Evolutionary conservation across 1,140 invertebrate species (phyloP).

Genomic region (Bombus balteatus): DNA sequence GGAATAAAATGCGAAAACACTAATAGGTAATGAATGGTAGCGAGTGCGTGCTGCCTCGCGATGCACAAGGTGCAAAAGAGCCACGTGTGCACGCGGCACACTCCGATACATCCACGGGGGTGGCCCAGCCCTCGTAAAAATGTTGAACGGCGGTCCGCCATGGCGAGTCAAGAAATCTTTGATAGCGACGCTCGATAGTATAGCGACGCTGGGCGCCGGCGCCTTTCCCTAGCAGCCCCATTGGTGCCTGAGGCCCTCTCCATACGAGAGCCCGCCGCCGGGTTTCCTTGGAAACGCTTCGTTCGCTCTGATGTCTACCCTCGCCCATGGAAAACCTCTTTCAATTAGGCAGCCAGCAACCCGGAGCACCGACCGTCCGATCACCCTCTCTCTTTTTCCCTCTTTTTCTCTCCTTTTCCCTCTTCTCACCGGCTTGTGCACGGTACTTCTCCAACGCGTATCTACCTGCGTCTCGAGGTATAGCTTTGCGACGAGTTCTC

Average conservation of each 20-base stretch:
- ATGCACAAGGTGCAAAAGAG: not conserved
- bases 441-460: conserved; percentile 1
- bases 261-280: conserved; percentile 68
- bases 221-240: conserved; percentile 70
- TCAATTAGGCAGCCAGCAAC: conserved; percentile 74
- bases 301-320: conserved; percentile 75
- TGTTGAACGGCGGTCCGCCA: conserved; percentile 65
- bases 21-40: not conserved
- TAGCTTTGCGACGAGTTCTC: conserved; percentile 14
- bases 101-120: not conserved
- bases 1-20: not conserved
- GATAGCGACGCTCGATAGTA: conserved; percentile 80
- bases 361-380: conserved; percentile 37
- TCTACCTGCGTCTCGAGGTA: conserved; percentile 25
- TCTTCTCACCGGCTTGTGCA: not conserved
- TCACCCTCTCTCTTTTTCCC: conserved; percentile 35
- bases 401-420: not conserved
- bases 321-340: conserved; percentile 73
- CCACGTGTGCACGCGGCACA: conserved; percentile 21
- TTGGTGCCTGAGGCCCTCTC: conserved; percentile 70
- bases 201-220: conserved; percentile 76
- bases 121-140: conserved; percentile 49
- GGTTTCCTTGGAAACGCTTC: conserved; percentile 81
- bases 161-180: conserved; percentile 78
- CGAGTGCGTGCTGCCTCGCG: not conserved